Conservation (phyloP, 1,140 invertebrate genomes). For the Nomia melanderi region DNA sequence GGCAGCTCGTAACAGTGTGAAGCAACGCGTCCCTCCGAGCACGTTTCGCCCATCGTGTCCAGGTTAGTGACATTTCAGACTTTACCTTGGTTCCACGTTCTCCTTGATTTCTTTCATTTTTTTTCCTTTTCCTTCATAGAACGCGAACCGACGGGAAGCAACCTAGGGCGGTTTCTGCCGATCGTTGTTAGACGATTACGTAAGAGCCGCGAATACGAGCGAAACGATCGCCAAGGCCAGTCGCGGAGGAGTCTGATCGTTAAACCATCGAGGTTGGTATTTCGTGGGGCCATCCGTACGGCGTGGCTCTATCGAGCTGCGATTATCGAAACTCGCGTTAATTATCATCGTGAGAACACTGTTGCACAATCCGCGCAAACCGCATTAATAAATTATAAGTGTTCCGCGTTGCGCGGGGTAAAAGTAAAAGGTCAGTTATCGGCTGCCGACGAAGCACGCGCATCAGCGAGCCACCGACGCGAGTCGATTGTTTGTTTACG, state of each 20-base stretch:
- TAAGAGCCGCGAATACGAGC: constrained; percentile 60
- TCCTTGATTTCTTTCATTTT: neutral
- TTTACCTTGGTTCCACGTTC: neutral
- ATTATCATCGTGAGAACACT: constrained; percentile 37
- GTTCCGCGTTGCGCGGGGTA: no score
- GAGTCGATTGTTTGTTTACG: no score
- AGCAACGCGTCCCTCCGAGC: neutral
- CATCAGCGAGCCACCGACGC: no score
- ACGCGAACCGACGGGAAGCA: neutral
- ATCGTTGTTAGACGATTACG: constrained; percentile 66
- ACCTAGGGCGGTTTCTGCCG: constrained; percentile 22
- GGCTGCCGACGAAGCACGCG: no score
- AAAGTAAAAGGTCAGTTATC: no score
- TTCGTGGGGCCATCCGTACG: constrained; percentile 49
- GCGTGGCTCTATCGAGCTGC: neutral
- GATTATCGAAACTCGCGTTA: constrained; percentile 44
- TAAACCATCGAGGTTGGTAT: constrained; percentile 60
- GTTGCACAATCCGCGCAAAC: no score
- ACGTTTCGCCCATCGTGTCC: neutral
- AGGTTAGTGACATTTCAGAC: constrained; percentile 31
- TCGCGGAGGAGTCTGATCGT: constrained; percentile 64
- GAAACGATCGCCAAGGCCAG: constrained; percentile 69
- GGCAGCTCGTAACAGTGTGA: neutral
- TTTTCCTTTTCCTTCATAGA: neutral
- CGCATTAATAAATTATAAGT: no score